phyloP scores from a whole-genome alignment of 2,113 vertebrate genomes.

The Hepsetus odoe region DNA sequence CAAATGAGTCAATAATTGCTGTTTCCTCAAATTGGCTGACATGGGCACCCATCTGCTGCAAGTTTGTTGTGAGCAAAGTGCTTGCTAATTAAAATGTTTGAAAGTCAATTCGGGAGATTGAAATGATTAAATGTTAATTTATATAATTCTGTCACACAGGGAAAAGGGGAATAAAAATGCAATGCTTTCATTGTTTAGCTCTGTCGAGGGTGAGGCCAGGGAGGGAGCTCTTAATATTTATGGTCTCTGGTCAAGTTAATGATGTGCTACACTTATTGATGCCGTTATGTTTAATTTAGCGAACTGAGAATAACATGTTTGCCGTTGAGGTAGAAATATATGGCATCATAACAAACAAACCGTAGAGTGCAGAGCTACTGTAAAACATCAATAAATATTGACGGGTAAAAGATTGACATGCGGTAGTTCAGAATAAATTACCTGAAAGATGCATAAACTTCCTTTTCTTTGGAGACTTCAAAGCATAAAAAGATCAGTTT shows the following conservation, averaged over 20 bases:
- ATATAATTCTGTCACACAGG: slow-evolving; percentile 62
- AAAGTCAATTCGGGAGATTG: slow-evolving; percentile 72
- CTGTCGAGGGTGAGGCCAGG: slow-evolving; percentile 40
- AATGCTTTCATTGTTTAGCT: slow-evolving; percentile 52
- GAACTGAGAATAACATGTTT: slow-evolving; percentile 73
- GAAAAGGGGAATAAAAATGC: slow-evolving; percentile 46
- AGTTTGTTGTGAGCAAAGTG: slow-evolving; percentile 67
- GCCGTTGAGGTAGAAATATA: slow-evolving; percentile 65
- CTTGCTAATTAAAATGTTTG: slow-evolving; percentile 75
- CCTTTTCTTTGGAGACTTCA: slow-evolving; percentile 42
- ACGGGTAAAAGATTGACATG: slow-evolving; percentile 51
- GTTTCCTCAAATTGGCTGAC: slow-evolving; percentile 71
- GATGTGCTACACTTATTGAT: slow-evolving; percentile 75
- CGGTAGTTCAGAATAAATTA: slow-evolving; percentile 31
- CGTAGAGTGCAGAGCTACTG: slow-evolving; percentile 58
- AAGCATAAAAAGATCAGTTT: slow-evolving; percentile 37
- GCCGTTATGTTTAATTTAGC: slow-evolving; percentile 76
- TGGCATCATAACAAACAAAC: slow-evolving; percentile 64
- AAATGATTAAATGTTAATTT: slow-evolving; percentile 72
- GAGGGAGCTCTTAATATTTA: slow-evolving; percentile 71
- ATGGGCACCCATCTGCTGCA: slow-evolving; percentile 70
- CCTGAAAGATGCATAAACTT: not conserved
- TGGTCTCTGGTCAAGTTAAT: slow-evolving; percentile 74
- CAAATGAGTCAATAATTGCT: slow-evolving; percentile 72
- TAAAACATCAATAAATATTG: slow-evolving; percentile 45